phyloP scores from a whole-genome alignment of 1,140 invertebrate genomes.

The Drosophila truncata region DNA sequence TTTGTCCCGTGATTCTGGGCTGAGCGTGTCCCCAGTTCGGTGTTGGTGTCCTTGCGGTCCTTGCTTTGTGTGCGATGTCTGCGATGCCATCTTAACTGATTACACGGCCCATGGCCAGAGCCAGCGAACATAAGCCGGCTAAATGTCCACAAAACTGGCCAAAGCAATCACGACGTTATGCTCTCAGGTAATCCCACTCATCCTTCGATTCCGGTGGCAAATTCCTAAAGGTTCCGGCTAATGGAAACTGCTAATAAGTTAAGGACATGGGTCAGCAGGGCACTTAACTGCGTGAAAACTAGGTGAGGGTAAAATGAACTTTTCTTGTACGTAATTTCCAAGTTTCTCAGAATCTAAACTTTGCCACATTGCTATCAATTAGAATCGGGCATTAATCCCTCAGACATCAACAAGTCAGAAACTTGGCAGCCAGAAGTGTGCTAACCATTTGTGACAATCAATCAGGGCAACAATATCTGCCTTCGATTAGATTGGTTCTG shows the following conservation, averaged over 20 bases:
- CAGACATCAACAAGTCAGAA: constrained; percentile 22
- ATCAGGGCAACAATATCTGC: constrained; percentile 33
- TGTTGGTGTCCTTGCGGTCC: constrained; percentile 11
- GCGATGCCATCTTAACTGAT: constrained; percentile 54
- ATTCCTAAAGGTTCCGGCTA: constrained; percentile 20
- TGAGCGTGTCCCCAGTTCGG: constrained; percentile 4
- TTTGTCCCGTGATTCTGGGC: constrained; percentile 48
- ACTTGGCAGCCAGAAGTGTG: constrained; percentile 18
- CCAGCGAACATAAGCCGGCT: constrained; percentile 44
- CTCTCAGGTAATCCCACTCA: constrained; percentile 19
- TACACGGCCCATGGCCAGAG: constrained; percentile 24
- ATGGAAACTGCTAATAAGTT: constrained; percentile 43
- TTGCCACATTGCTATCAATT: neutral
- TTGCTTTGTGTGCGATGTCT: constrained; percentile 6
- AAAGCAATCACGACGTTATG: constrained; percentile 25
- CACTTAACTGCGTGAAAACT: constrained; percentile 15
- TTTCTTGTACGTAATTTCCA: constrained; percentile 16
- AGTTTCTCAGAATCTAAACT: constrained; percentile 8
- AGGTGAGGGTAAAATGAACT: constrained; percentile 14
- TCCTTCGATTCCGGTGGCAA: constrained; percentile 8
- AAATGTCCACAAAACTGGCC: constrained; percentile 54
- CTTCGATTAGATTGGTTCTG: constrained; percentile 19
- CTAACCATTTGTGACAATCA: constrained; percentile 18
- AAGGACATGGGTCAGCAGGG: constrained; percentile 14
- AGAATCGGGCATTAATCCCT: constrained; percentile 7